A percentile compares a stretch with the other conserved stretches of the same genome.
phyloP scores from a whole-genome alignment of 2,888 invertebrate genomes.

The Empis livida region DNA sequence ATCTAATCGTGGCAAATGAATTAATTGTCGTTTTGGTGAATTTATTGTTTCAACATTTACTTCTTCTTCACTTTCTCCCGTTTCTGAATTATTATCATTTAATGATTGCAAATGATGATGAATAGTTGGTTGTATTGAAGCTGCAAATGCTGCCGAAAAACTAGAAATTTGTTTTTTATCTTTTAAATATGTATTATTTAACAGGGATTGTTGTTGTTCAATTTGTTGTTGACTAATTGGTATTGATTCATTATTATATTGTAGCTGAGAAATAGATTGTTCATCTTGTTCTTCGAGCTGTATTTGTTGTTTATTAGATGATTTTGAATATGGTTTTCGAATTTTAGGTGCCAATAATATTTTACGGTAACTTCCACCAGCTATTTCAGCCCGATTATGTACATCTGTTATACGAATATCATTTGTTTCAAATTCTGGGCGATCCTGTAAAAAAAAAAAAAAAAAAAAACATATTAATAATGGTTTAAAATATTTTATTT shows the following conservation, averaged over 20 bases:
- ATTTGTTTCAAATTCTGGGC: conserved; percentile 62
- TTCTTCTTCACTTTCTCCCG: background rate
- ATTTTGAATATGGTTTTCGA: no score
- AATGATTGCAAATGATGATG: no score
- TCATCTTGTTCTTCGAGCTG: no score
- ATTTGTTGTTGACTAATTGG: background rate
- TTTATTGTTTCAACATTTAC: background rate
- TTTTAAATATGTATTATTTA: background rate
- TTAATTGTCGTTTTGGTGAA: background rate
- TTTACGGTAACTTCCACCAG: conserved; percentile 21
- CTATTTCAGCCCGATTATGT: conserved; percentile 30
- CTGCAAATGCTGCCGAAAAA: background rate
- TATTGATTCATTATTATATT: no score
- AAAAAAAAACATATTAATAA: no score
- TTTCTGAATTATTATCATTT: no score
- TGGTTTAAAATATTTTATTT: background rate
- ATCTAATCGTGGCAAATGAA: background rate
- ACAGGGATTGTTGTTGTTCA: background rate
- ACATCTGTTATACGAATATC: conserved; percentile 61
- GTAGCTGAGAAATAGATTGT: no score
- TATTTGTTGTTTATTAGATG: no score
- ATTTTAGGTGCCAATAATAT: background rate
- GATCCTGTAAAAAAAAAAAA: conserved; percentile 39
- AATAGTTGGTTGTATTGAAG: no score
- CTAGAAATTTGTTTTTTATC: background rate